Base-by-base conservation (phyloP, 2,797 vertebrate genomes). In the Atherinosoma microstoma region DNA sequence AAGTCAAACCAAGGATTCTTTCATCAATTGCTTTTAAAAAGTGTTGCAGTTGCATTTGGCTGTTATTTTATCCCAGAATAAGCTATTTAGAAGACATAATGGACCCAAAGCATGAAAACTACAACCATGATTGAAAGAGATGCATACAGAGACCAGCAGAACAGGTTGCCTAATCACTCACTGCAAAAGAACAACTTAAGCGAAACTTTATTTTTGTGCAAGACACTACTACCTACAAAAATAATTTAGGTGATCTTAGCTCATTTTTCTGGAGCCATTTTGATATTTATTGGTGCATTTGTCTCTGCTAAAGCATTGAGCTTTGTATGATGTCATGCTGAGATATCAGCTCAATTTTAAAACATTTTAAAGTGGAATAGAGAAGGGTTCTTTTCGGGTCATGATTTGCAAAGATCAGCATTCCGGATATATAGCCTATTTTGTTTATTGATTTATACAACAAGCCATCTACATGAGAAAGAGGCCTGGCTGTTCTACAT, bases 51-150 rank as follows among this genome's bases (percentile, higher is more conserved):
- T 62, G 65, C 58, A 58, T 64, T n/a, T 53, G 60, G 62, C 56
- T 70, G 51, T 61, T 47, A 54, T 69, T 73, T 70, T 71, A 73
- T 65, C 56, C 34, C 29, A 35, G 58, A 82, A 65, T n/a, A 32
- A 81, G 38, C 38, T 56, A 84, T 78, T 79, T 71, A 77, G 74
- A 64, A 72, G 53, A 58, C 68, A 27, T 20, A 53, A 66, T 72
- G 30, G 13, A 75, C 75, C 78, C 65, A 73, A 79, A 84, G 64
- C 64, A 70, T 82, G 75, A 76, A 72, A 80, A 75, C 64, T 76
- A 32, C 70, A 57, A 77, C 65, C 40, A n/a, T 76, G 83, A 87
- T 74, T 73, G 83, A 80, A 78, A 70, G 67, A 58, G 69, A 82
- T 75, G 57, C 78, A 83, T 70, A 82, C 70, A 78, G 77, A 83